Evolutionary conservation across 2,113 vertebrate species (phyloP).

Genomic region (Atherinomorus stipes): DNA sequence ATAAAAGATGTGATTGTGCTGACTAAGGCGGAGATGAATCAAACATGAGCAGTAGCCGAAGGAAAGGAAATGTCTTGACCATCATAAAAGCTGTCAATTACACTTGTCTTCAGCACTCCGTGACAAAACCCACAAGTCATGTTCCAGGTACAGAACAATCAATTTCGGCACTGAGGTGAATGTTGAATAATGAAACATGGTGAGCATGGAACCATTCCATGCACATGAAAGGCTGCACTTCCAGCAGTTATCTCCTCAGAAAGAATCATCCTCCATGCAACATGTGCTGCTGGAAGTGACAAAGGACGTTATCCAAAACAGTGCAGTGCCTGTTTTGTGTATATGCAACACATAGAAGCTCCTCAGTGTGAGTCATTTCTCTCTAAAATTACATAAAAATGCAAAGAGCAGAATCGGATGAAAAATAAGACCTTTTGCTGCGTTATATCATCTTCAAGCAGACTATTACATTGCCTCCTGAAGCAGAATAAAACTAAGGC

Average conservation of each 20-base stretch:
- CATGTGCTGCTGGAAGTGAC: conserved; percentile 23
- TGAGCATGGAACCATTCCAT: conserved; percentile 3
- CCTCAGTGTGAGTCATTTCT: conserved; percentile 11
- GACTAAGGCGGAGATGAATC: conserved; percentile 49
- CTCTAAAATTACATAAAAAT: conserved; percentile 23
- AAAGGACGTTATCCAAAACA: conserved; percentile 1
- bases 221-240: conserved; percentile 14
- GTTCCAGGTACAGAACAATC: conserved; percentile 40
- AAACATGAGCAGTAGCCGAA: conserved; percentile 41
- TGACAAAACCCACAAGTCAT: conserved; percentile 33
- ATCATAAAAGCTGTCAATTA: conserved; percentile 51
- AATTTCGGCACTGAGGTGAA: conserved; percentile 28
- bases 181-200: conserved; percentile 35
- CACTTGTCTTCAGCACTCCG: conserved; percentile 11
- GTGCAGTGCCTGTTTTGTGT: not conserved
- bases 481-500: not conserved
- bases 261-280: conserved; percentile 14
- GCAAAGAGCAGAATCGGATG: conserved; percentile 3
- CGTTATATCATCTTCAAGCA: conserved; percentile 29
- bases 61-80: conserved; percentile 34
- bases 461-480: conserved; percentile 20
- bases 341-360: not conserved
- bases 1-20: conserved; percentile 39
- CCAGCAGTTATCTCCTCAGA: conserved; percentile 18
- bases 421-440: conserved; percentile 5